phyloP scores from a whole-genome alignment of 2,113 vertebrate species.

The Corapipo altera region DNA sequence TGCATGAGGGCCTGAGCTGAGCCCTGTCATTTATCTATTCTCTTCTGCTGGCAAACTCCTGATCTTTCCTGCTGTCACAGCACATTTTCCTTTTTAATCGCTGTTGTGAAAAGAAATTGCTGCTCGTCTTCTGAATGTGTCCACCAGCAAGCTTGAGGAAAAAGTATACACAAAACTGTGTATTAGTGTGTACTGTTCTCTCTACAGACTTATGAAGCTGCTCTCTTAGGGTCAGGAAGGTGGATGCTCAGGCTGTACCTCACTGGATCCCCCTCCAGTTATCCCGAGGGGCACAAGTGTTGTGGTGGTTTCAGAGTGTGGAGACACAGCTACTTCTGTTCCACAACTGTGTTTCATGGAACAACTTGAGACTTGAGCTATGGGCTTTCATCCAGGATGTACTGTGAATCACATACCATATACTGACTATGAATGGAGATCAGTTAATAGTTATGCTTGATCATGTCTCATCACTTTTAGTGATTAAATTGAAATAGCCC shows the following conservation, averaged over 20 bases:
- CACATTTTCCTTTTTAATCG: conserved; percentile 6
- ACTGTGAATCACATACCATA: background rate
- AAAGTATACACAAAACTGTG: background rate
- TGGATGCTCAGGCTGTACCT: background rate
- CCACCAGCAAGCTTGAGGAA: background rate
- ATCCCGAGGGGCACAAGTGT: background rate
- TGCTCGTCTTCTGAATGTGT: background rate
- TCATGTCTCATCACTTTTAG: background rate
- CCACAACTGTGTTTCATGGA: background rate
- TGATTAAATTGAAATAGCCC: background rate
- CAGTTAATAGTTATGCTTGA: background rate
- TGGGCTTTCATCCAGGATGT: background rate
- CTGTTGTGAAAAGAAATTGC: background rate
- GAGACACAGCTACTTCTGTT: background rate
- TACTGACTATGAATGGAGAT: background rate
- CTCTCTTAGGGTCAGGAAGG: background rate
- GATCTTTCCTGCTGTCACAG: background rate
- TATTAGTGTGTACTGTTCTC: background rate
- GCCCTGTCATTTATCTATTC: background rate
- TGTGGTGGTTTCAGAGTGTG: background rate
- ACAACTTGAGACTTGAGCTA: fast-evolving
- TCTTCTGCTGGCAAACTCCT: background rate
- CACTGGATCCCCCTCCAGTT: fast-evolving
- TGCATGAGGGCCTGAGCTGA: background rate
- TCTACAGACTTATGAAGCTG: background rate